Evolutionary conservation across 1,140 invertebrate species (phyloP).

Genomic region (Lepidurus couesii): DNA sequence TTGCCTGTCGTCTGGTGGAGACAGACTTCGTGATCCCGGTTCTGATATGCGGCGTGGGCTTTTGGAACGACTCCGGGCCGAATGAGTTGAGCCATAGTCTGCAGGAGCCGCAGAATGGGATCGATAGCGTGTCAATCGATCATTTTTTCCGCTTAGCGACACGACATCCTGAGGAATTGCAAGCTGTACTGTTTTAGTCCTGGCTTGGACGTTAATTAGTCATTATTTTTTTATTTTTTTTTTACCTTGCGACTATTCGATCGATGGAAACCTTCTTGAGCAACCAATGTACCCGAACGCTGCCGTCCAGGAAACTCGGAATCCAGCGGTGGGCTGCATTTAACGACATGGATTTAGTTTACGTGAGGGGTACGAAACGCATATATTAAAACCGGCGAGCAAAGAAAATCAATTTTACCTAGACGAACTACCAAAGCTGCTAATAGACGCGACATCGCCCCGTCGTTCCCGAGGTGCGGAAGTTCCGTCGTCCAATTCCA

Average conservation of each 20-base stretch:
- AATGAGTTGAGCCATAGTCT: conserved; percentile 45
- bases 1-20: conserved; percentile 65
- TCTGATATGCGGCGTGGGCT: conserved; percentile 54
- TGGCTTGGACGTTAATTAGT: background rate
- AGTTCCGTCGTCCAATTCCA: conserved; percentile 67
- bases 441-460: conserved; percentile 70
- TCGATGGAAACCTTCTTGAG: conserved; percentile 37
- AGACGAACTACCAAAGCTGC: conserved; percentile 79
- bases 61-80: conserved; percentile 45
- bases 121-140: conserved; percentile 41
- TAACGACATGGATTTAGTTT: conserved; percentile 40
- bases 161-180: conserved; percentile 26
- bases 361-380: conserved; percentile 28
- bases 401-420: conserved; percentile 47
- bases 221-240: background rate
- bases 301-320: conserved; percentile 60
- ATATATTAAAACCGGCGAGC: background rate
- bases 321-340: conserved; percentile 54
- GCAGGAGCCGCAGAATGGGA: conserved; percentile 70
- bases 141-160: conserved; percentile 13
- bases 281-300: conserved; percentile 56
- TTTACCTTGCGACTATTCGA: conserved; percentile 4
- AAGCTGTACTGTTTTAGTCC: background rate
- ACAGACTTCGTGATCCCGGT: conserved; percentile 61
- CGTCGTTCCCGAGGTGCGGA: conserved; percentile 50